A percentile compares a stretch with the other conserved stretches of the same genome.
These are phyloP conservation scores for Prietella phreatophila DNA, from an alignment of 2,113 vertebrate species.

Conservation along the genomic window DNA sequence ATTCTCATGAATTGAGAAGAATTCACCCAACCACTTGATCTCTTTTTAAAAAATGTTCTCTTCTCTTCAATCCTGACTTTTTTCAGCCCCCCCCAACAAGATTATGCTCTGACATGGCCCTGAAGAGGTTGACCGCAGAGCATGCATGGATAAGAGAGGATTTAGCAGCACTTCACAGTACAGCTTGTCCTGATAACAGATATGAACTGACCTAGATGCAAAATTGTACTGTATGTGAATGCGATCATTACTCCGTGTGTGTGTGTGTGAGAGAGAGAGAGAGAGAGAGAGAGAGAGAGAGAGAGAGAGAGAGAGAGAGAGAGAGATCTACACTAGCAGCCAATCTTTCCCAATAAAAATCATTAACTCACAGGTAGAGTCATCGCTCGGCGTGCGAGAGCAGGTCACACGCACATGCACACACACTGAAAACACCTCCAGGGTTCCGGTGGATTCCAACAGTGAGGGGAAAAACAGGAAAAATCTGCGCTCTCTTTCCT, in stretches of 20 bases:
- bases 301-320: no score
- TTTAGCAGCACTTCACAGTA: not conserved
- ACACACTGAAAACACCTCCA: constrained; percentile 54
- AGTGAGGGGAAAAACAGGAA: constrained; percentile 87
- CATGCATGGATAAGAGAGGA: constrained; percentile 13
- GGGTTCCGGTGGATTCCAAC: constrained; percentile 66
- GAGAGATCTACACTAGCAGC: constrained; percentile 13
- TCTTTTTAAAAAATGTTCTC: not conserved
- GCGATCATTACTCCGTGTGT: not conserved
- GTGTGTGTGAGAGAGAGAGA: not conserved
- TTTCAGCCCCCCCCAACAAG: not conserved
- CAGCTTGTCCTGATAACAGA: constrained; percentile 23
- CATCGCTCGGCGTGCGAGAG: constrained; percentile 43
- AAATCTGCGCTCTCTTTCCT: constrained; percentile 82
- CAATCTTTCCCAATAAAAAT: constrained; percentile 16
- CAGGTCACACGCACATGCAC: constrained; percentile 40
- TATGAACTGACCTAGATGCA: constrained; percentile 10
- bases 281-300: not conserved
- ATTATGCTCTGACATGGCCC: not conserved
- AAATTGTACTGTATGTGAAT: not conserved
- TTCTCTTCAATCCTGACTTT: not conserved
- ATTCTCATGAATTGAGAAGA: not conserved
- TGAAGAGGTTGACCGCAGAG: not conserved
- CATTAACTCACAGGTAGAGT: constrained; percentile 48
- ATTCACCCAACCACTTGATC: not conserved